Percentiles rank a stretch among this genome's conserved stretches.
Evolutionary conservation across 2,797 vertebrate species (phyloP).

Genomic region (Hippopotamyrus pictus): DNA sequence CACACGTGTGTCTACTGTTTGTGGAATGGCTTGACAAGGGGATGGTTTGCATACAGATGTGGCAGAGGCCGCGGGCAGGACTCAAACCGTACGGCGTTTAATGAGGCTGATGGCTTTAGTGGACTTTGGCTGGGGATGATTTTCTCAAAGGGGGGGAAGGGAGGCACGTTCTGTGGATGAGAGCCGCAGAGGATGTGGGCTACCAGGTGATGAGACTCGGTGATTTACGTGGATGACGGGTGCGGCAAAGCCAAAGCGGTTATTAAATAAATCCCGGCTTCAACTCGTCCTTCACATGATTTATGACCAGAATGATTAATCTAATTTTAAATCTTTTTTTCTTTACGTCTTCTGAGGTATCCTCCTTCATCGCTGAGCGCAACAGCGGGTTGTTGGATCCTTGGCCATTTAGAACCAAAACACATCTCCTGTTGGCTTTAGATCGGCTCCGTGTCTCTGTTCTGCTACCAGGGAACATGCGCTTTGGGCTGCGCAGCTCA

Average conservation of each 20-base stretch:
- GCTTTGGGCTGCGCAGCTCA: neutral
- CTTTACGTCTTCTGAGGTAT: neutral
- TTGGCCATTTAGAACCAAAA: neutral
- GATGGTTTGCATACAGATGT: neutral
- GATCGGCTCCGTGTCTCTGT: neutral
- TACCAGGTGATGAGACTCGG: neutral
- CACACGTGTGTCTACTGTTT: neutral
- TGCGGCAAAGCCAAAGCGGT: neutral
- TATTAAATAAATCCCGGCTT: neutral
- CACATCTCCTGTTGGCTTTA: neutral
- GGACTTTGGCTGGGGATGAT: neutral
- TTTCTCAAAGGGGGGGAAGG: neutral
- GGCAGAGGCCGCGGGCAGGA: neutral
- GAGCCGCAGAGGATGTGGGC: neutral
- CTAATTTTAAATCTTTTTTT: neutral
- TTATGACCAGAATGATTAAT: neutral
- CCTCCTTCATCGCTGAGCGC: neutral
- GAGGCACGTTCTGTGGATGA: neutral
- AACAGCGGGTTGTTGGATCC: neutral
- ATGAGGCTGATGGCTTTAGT: neutral
- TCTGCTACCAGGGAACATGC: neutral
- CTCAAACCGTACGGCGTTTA: neutral
- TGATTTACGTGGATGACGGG: neutral
- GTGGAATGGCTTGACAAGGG: neutral
- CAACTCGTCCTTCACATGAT: neutral